Base-by-base conservation (phyloP, 2,797 vertebrate genomes). In the Novumbra hubbsi region DNA sequence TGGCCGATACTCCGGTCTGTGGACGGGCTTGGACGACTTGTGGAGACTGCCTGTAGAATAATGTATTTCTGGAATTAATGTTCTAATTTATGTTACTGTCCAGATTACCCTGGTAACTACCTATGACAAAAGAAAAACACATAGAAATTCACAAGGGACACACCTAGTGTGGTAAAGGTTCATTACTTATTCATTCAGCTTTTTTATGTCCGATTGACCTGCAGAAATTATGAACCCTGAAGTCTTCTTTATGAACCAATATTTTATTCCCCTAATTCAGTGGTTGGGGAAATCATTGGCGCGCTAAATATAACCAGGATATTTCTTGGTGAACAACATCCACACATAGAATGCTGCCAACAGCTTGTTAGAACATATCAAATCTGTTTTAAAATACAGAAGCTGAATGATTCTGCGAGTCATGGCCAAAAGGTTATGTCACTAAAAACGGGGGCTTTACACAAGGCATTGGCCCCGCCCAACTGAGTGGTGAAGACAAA, bases 341-440 rank as follows among this genome's bases (percentile, higher is more conserved):
- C 94, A 94, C 94, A 94, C 94, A 95, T 93, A 93, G 93, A 93
- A 92, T 94, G 92, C 93, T 93, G 94, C 94, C 94, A 95, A 92
- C 93, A 93, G 93, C 93, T 94, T 94, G 94, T 95, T 95, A 95
- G 91, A 91, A 93, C 93, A 93, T 92, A 92, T 91, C 94, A 87
- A 89, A 92, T 92, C 93, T 95, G 93, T 94, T 94, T 78, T 94
- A 93, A 89, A 93, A 93, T 90, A 90, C 41, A 45, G 41, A 45
- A 4, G 93, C 93, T 64, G 90, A 91, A 89, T 94, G 91, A 94
- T 76, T 55, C 94, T 93, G 94, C 93, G 94, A 71, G 93, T 75
- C 62, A 94, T 94, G 93, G 93, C 93, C 94, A 93, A 94, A 90
- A 89, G 93, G 91, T 92, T 92, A 92, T 91, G 90, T 91, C 92